These are phyloP conservation scores for Ceratothoa steindachneri DNA, from an alignment of 2,888 invertebrate genomes.

Conservation along the genomic window DNA sequence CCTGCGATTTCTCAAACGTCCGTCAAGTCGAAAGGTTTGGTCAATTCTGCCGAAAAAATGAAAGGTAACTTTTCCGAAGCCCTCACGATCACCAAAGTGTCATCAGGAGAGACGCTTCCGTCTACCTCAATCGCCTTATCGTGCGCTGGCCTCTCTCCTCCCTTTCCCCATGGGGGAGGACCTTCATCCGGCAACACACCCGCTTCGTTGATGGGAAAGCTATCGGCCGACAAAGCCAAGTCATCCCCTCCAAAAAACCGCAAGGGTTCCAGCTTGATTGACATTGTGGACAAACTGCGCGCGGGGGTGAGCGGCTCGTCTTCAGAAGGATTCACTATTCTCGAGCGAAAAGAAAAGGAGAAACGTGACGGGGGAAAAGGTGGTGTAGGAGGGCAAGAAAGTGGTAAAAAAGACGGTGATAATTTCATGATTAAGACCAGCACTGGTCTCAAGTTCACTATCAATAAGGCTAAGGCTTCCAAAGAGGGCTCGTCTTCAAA, in stretches of 20 bases:
- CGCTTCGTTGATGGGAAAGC: conserved; percentile 31
- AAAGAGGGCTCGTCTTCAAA: conserved; percentile 55
- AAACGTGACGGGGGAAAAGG: conserved; percentile 38
- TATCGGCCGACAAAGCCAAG: conserved; percentile 40
- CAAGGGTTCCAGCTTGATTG: conserved; percentile 43
- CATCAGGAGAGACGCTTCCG: conserved; percentile 34
- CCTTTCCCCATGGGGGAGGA: conserved; percentile 28
- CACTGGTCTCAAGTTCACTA: conserved; percentile 83
- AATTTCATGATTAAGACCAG: conserved; percentile 81
- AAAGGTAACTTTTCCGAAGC: conserved; percentile 36
- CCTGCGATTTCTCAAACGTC: conserved; percentile 13
- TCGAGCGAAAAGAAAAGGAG: conserved; percentile 32
- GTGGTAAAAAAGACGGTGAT: conserved; percentile 44
- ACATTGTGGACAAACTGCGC: conserved; percentile 44
- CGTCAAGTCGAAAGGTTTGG: background rate
- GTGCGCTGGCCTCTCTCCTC: conserved; percentile 14
- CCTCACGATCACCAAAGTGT: conserved; percentile 36
- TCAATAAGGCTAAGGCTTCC: conserved; percentile 67
- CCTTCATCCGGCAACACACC: conserved; percentile 22
- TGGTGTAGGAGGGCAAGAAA: conserved; percentile 30
- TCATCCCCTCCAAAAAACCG: conserved; percentile 44
- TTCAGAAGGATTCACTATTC: conserved; percentile 29
- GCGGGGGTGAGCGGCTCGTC: conserved; percentile 30
- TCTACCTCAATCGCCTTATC: conserved; percentile 27
- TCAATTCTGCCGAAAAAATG: conserved; percentile 24